These are phyloP conservation scores for Cosmopolites sordidus DNA, from an alignment of 2,888 invertebrate genomes.

Conservation along the genomic window DNA sequence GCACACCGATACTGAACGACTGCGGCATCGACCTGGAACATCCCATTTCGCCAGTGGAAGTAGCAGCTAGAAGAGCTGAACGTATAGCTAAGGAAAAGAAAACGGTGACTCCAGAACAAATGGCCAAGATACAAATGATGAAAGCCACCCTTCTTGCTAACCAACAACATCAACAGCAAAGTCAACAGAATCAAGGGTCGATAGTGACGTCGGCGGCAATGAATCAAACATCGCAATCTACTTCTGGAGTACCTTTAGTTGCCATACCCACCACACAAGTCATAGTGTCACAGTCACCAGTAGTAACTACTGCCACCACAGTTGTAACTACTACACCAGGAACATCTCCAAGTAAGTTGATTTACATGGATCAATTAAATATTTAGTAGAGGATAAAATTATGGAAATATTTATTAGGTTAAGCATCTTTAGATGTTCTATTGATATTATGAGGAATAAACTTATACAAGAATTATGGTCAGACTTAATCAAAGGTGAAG, in stretches of 20 bases:
- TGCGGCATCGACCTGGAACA: constrained; percentile 80
- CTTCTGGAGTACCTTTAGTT: constrained; percentile 13
- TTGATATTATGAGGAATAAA: no score
- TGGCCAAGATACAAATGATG: constrained; percentile 40
- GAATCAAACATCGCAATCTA: constrained; percentile 8
- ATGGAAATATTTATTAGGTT: no score
- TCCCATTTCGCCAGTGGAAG: constrained; percentile 77
- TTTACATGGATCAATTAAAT: not conserved
- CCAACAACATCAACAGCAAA: constrained; percentile 32
- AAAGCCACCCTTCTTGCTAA: constrained; percentile 35
- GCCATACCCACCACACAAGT: constrained; percentile 30
- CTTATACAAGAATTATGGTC: no score
- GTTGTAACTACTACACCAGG: constrained; percentile 46
- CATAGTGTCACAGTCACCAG: constrained; percentile 40
- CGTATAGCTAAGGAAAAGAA: constrained; percentile 80
- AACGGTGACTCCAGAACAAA: constrained; percentile 43
- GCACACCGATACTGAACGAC: constrained; percentile 76
- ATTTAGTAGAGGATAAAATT: no score
- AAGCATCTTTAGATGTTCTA: no score
- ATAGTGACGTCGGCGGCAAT: not conserved
- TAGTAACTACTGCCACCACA: constrained; percentile 11
- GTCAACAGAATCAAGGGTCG: constrained; percentile 5
- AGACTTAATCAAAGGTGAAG: no score
- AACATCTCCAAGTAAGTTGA: constrained; percentile 40
- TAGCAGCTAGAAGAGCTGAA: constrained; percentile 76